Base-by-base conservation (phyloP, 2,113 vertebrate species). In the Tachycineta bicolor region DNA sequence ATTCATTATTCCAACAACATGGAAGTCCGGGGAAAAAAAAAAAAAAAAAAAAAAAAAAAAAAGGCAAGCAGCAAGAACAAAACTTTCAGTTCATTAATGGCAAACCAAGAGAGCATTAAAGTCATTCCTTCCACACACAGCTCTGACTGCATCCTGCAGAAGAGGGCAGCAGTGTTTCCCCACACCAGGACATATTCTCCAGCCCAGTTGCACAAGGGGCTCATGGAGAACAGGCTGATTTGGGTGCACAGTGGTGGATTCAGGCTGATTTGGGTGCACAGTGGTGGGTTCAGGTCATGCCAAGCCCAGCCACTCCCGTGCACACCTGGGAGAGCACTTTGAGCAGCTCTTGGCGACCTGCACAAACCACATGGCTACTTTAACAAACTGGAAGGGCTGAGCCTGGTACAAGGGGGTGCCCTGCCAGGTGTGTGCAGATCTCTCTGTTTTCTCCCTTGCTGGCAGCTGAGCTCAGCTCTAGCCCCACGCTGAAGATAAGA, bases 281-380 rank as follows among this genome's bases (percentile, higher is more conserved):
- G 59, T 2, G 64, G 3, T 9, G 18, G 5, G 21, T 22, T 69
- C 4, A 20, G 53, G 67, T 16, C 2, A 0, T 49, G 18, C 59
- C 43, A n/a, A 5, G 12, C 6, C 63, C 76, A 33, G 2, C 25
- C 18, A 3, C 4, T 31, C 50, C 7, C 18, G 18, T 0, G 7
- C 3, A 20, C 88, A 13, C 11, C 29, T 25, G 52, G 23, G 3
- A 25, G 16, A 1, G 17, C 12, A 7, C 9, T 71, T 55, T 33
- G 46, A 49, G 67, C 28, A 62, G 59, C 26, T 19, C 47, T 50
- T 21, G 83, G 73, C 65, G 63, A 20, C 69, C 53, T 15, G 5
- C 43, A 41, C 0, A 4, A 43, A 5, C 21, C 3, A 7, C 31
- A 7, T 1, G 9, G 56, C 21, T 65, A 1, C 37, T 71, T 26